Conservation (phyloP, 1,140 invertebrate species). For the Episyrphus balteatus region DNA sequence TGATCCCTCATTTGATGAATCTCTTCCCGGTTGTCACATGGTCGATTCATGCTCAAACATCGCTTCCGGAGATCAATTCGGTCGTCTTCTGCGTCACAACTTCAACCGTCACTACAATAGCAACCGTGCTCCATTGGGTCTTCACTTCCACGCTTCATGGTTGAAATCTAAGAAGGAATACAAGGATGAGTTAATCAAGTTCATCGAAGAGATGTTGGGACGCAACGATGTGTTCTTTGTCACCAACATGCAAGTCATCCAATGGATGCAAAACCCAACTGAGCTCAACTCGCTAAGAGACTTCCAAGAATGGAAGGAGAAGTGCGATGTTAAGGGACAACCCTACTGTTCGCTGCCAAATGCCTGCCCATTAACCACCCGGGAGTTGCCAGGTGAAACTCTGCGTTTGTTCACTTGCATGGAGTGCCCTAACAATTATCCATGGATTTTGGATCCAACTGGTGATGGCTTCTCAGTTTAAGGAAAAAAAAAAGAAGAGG, state of each 20-base stretch:
- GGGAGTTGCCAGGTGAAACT: conserved; percentile 85
- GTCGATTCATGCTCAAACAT: conserved; percentile 90
- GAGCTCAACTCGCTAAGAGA: conserved; percentile 75
- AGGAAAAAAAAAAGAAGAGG: not conserved
- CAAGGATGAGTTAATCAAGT: conserved; percentile 82
- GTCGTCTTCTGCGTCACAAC: conserved; percentile 77
- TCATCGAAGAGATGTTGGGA: conserved; percentile 84
- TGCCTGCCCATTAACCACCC: conserved; percentile 75
- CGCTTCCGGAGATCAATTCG: conserved; percentile 79
- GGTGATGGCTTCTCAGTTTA: conserved; percentile 82
- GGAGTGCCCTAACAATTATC: conserved; percentile 92
- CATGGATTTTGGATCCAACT: conserved; percentile 89
- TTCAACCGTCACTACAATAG: conserved; percentile 87
- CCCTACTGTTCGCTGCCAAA: conserved; percentile 86
- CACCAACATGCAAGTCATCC: conserved; percentile 86
- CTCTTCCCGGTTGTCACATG: conserved; percentile 84
- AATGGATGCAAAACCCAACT: conserved; percentile 96
- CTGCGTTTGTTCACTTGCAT: conserved; percentile 87
- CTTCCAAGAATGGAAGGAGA: conserved; percentile 91
- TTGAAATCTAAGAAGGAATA: conserved; percentile 89
- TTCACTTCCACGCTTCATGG: conserved; percentile 93
- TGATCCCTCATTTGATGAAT: conserved; percentile 83
- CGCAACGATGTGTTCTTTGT: conserved; percentile 91
- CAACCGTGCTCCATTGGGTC: conserved; percentile 86
- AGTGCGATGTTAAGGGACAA: conserved; percentile 88